Base-by-base conservation (phyloP, 2,888 invertebrate genomes). In the Ctenicera cuprea region DNA sequence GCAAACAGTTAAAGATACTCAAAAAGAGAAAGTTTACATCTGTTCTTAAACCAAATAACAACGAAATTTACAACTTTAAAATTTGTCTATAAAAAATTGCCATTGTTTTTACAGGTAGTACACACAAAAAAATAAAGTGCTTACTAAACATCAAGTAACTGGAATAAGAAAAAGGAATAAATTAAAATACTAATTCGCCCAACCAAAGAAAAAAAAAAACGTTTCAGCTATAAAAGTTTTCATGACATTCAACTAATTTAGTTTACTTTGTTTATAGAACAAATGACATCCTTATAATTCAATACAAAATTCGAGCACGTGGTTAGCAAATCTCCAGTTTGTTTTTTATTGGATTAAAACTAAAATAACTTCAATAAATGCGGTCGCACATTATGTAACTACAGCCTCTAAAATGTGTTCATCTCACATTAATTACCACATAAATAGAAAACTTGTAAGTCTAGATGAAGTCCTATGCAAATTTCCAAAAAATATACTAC, bases 341-440 rank as follows among this genome's bases (percentile, higher is more conserved):
- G 16, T 48, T 48, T 48, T 48, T 48, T 16, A 20, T 3, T 18
- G 48, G 48, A 48, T 20, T 48, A 18, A 48, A 48, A 48, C 20
- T 48, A 18, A 48, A 48, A 48, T 48, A 18, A 48, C 20, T 18
- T 48, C 11, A 48, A 48, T 48, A 48, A 48, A 48, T 48, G 48
- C 48, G 48, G 48, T 48, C 48, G 48, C 48, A 48, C 48, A 48
- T 48, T 48, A 48, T 20, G 3, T 48, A 48, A 20, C 18, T 20
- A 18, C 11, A 48, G 20, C 9, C 4, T 5, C 48, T 14, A 20
- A 18, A 48, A 48, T 48, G 7, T 54, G 54, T 14, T 26, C 54
- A 54, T 54, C 54, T 30, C 54, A 54, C 54, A 54, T 54, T 54
- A 54, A 54, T 54, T 54, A 54, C 30, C 5, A 33, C 1, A 5